A percentile compares a stretch with the other conserved stretches of the same genome.
Conservation (phyloP, 2,888 invertebrate species). For the Doris montereyensis region DNA sequence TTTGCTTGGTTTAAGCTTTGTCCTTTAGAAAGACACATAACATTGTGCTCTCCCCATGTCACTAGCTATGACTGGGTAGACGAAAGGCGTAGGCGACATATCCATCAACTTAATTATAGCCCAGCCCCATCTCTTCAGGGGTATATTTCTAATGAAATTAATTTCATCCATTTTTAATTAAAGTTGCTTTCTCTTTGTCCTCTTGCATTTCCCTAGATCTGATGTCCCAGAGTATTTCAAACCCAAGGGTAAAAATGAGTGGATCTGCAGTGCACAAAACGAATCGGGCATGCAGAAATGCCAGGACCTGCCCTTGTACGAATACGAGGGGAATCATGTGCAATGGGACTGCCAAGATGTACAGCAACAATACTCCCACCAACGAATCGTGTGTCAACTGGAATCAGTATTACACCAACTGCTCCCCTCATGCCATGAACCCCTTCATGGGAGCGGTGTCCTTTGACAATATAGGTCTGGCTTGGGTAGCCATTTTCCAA, state of each 20-base stretch:
- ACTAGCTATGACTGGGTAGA: too few relatives aligned
- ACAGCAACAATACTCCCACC: slow-evolving; percentile 75
- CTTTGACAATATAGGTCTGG: slow-evolving; percentile 99
- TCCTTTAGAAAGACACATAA: too few relatives aligned
- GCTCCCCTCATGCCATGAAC: slow-evolving; percentile 92
- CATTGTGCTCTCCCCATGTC: too few relatives aligned
- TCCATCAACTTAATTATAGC: too few relatives aligned
- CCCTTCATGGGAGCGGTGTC: slow-evolving; percentile 99
- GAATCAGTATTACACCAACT: slow-evolving; percentile 98
- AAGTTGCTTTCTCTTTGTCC: neutral
- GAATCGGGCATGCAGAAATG: slow-evolving; percentile 92
- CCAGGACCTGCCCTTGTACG: slow-evolving; percentile 73
- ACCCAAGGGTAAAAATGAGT: slow-evolving; percentile 78
- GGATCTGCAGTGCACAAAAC: slow-evolving; percentile 94
- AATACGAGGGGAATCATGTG: slow-evolving; percentile 81
- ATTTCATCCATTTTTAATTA: too few relatives aligned
- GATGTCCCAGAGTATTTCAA: slow-evolving; percentile 59
- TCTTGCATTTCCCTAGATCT: slow-evolving; percentile 48
- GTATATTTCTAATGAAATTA: too few relatives aligned
- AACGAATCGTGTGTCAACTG: slow-evolving; percentile 91
- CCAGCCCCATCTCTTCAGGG: too few relatives aligned
- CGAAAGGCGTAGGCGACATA: too few relatives aligned
- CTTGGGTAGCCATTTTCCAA: slow-evolving; percentile 99
- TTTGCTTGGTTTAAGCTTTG: too few relatives aligned
- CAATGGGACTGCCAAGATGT: slow-evolving; percentile 80